Evolutionary conservation across 2,113 vertebrate species (phyloP), one percentile per base, ranked within the genome.

Genomic region (Xiphorhynchus elegans): DNA sequence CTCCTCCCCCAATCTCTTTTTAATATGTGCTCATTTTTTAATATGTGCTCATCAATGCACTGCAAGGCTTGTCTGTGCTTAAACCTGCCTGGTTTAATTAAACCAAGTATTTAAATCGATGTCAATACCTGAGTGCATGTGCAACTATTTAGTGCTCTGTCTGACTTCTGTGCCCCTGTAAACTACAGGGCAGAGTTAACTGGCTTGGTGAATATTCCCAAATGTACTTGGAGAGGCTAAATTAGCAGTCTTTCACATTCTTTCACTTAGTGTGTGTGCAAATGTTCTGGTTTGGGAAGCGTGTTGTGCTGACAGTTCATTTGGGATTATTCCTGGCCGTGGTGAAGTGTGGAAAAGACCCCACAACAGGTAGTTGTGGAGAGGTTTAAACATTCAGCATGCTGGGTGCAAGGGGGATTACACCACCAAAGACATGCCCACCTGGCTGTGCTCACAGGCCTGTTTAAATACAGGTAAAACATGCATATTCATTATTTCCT

Each of bases 51-150:
- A 58, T 31, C 37, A 18, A 29, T 58, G 90, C 33, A 68, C 85
- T 77, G 52, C 53, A 87, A 64, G 89, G 66, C 64, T 87, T 60
- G 76, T 55, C 42, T 89, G n/a, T 68, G 60, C 68, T 90, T 80
- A 74, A 87, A 93, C 80, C 86, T 92, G 83, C 64, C 39, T 84
- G 47, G 31, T 87, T 92, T 92, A 80, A 75, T 90, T 81, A 67
- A 89, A 64, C 37, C 37, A 37, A 37, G 37, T 37, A 6, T 59
- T 90, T 75, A 72, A 53, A 75, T 90, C 2, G 9, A 24, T n/a
- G 39, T 59, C 81, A 59, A 75, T 73, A 76, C 42, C 29, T 13
- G 7, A 50, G 24, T 52, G 24, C 49, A 50, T 20, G 31, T 80
- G 31, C 13, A 10, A 53, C 28, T 24, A 25, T 49, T 26, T 55